These are phyloP conservation scores for Dryobota labecula DNA, from an alignment of 2,888 invertebrate species.

Conservation along the genomic window DNA sequence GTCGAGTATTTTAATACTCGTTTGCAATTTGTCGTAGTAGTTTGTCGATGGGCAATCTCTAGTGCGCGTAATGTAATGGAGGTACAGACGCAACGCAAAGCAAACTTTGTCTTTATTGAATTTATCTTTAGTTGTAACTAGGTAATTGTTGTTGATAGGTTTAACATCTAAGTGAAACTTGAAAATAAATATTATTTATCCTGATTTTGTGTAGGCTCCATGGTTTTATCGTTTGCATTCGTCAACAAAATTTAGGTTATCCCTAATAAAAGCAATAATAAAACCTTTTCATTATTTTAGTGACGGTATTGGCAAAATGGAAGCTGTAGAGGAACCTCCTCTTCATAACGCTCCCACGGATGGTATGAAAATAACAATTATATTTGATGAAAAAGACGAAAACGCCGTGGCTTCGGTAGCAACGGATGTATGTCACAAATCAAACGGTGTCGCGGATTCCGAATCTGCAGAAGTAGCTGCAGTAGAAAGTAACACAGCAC, in stretches of 20 bases:
- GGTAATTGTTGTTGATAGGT: slow-evolving; percentile 51
- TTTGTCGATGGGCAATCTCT: slow-evolving; percentile 27
- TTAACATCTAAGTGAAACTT: slow-evolving; percentile 14
- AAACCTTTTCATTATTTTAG: slow-evolving; percentile 57
- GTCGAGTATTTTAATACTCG: slow-evolving; percentile 13
- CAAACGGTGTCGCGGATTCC: slow-evolving; percentile 81
- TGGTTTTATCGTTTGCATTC: slow-evolving; percentile 39
- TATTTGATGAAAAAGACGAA: slow-evolving; percentile 66
- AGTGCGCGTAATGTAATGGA: slow-evolving; percentile 64
- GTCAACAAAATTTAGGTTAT: slow-evolving; percentile 65
- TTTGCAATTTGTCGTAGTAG: neutral
- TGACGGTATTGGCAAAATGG: slow-evolving; percentile 64
- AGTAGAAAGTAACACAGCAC: slow-evolving; percentile 52
- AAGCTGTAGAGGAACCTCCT: slow-evolving; percentile 72
- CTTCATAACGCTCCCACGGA: slow-evolving; percentile 70
- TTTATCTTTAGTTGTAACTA: slow-evolving; percentile 52
- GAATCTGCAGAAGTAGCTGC: slow-evolving; percentile 61
- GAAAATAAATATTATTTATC: slow-evolving; percentile 9
- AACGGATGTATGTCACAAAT: slow-evolving; percentile 79
- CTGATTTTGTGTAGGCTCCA: neutral
- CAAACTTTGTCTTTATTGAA: slow-evolving; percentile 65
- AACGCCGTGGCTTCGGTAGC: slow-evolving; percentile 67
- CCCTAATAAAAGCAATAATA: slow-evolving; percentile 51
- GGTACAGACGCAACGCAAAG: slow-evolving; percentile 72
- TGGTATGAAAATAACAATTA: slow-evolving; percentile 71